Percentiles rank a stretch among this genome's conserved stretches.
These are phyloP conservation scores for Phalacrocorax pelagicus DNA, from an alignment of 2,113 vertebrate species.

Conservation along the genomic window DNA sequence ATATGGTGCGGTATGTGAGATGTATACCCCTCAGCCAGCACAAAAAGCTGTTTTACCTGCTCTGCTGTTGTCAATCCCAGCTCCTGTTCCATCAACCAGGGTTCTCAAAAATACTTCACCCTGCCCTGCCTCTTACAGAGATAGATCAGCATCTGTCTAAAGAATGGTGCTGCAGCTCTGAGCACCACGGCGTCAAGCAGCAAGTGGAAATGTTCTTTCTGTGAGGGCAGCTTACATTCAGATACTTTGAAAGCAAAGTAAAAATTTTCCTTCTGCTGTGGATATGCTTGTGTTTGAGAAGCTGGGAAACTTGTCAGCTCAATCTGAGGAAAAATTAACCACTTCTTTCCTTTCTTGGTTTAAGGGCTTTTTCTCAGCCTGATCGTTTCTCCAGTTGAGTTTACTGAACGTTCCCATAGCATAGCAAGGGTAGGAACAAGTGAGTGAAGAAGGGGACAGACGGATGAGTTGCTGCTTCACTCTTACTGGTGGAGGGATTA, in stretches of 20 bases:
- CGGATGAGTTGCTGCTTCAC: neutral
- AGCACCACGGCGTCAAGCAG: neutral
- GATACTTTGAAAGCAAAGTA: neutral
- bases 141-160: neutral
- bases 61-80: neutral
- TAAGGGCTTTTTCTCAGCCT: neutral
- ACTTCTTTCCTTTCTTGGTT: neutral
- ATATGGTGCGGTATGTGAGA: neutral
- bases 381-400: neutral
- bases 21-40: neutral
- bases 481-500: neutral
- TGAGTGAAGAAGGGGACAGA: neutral
- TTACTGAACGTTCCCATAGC: neutral
- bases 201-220: neutral
- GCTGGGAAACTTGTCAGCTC: neutral
- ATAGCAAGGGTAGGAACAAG: neutral
- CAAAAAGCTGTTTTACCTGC: neutral
- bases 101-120: neutral
- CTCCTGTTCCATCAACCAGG: neutral
- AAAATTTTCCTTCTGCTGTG: neutral
- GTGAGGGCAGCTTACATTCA: neutral
- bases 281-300: neutral
- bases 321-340: neutral
- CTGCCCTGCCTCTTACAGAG: neutral
- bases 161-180: neutral